Conservation (phyloP, 2,888 invertebrate genomes). For the Leptothorax acervorum region DNA sequence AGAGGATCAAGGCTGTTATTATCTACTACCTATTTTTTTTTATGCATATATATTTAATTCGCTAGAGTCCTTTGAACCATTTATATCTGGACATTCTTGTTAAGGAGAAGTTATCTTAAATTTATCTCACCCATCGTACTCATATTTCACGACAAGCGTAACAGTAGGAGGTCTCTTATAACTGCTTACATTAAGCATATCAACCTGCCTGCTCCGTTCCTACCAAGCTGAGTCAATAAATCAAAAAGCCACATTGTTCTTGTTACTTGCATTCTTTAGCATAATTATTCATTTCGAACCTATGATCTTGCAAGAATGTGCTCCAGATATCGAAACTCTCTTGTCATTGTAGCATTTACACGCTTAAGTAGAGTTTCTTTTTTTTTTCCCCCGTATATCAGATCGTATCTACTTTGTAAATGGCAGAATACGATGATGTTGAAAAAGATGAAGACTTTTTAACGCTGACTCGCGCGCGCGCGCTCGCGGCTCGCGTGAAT, state of each 20-base stretch:
- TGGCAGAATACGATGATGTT: conserved; percentile 18
- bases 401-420: conserved; percentile 37
- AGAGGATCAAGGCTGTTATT: neutral
- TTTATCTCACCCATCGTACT: neutral
- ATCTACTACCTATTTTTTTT: neutral
- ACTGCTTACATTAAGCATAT: conserved; percentile 22
- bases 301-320: conserved; percentile 44
- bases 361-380: neutral
- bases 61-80: neutral
- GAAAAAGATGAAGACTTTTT: conserved; percentile 38
- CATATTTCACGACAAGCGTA: conserved; percentile 13
- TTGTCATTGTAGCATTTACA: conserved; percentile 24
- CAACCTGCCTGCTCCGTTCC: conserved; percentile 29
- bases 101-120: neutral
- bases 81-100: neutral
- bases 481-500: conserved; percentile 4
- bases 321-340: conserved; percentile 35
- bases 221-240: neutral
- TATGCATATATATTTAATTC: neutral
- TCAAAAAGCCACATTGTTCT: conserved; percentile 41
- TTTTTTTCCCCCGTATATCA: neutral
- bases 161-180: conserved; percentile 25
- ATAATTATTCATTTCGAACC: conserved; percentile 41
- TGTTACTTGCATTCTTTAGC: conserved; percentile 39
- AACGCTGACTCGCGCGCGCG: neutral